Evolutionary conservation across 2,888 invertebrate species (phyloP).

Genomic region (Cheilosia vulpina): DNA sequence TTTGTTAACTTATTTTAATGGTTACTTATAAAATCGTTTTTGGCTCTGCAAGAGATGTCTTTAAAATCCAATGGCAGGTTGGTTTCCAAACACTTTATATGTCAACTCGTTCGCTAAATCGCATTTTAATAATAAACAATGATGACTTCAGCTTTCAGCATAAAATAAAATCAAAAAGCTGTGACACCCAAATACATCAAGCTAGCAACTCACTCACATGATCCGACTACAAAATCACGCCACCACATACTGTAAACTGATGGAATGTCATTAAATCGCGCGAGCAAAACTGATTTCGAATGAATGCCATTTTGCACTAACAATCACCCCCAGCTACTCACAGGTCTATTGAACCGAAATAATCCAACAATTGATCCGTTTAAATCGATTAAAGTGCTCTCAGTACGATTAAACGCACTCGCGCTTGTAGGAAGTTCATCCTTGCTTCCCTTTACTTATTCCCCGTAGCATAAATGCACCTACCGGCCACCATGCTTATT

Average conservation of each 20-base stretch:
- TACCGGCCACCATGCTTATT: slow-evolving; percentile 8
- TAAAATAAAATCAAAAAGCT: no score
- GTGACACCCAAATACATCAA: background rate
- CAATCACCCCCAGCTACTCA: background rate
- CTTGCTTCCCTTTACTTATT: slow-evolving; percentile 13
- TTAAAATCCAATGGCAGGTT: no score
- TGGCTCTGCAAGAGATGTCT: no score
- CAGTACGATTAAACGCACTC: slow-evolving; percentile 27
- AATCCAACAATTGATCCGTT: slow-evolving; percentile 21
- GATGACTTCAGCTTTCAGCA: no score
- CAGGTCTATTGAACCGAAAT: slow-evolving; percentile 37
- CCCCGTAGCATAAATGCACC: slow-evolving; percentile 43
- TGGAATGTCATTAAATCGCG: background rate
- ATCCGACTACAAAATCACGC: background rate
- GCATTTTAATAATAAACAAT: no score
- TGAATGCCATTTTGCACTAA: no score
- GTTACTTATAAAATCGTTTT: no score
- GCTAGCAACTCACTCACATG: background rate
- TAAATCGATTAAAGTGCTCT: slow-evolving; percentile 28
- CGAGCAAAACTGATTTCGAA: background rate
- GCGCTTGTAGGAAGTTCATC: slow-evolving; percentile 31
- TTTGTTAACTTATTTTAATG: no score
- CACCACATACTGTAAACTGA: no score
- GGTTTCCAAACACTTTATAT: no score
- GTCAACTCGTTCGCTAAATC: no score